A percentile compares a stretch with the other conserved stretches of the same genome.
These are phyloP conservation scores for Nephrotoma flavescens DNA, from an alignment of 2,888 invertebrate species.

Conservation along the genomic window DNA sequence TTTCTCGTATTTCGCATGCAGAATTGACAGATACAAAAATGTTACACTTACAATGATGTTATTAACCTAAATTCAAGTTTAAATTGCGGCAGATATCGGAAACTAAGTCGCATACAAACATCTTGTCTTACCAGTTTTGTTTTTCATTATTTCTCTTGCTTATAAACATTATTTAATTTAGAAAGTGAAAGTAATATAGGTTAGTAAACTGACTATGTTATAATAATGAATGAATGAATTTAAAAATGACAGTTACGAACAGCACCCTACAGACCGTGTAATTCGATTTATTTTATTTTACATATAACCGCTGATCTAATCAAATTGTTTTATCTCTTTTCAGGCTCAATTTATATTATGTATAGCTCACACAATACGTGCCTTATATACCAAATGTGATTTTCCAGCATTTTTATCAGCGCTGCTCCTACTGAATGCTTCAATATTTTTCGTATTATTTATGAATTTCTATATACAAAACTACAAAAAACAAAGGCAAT, in stretches of 20 bases:
- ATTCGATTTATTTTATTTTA: too few relatives aligned
- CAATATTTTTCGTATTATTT: slow-evolving; percentile 82
- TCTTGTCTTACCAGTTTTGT: not conserved
- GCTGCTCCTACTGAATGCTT: slow-evolving; percentile 60
- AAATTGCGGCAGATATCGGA: not conserved
- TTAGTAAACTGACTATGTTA: not conserved
- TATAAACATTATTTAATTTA: not conserved
- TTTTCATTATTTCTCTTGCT: not conserved
- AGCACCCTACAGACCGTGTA: too few relatives aligned
- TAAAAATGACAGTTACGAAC: too few relatives aligned
- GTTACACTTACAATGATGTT: not conserved
- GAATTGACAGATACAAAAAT: not conserved
- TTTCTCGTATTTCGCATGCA: too few relatives aligned
- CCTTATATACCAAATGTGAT: slow-evolving; percentile 28
- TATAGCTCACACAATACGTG: slow-evolving; percentile 28
- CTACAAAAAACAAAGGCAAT: slow-evolving; percentile 39
- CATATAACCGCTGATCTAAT: not conserved
- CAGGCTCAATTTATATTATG: slow-evolving; percentile 34
- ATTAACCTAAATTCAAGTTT: not conserved
- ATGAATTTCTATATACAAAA: slow-evolving; percentile 81
- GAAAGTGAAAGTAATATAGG: not conserved
- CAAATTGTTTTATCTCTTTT: slow-evolving; percentile 11
- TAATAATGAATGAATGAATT: not conserved
- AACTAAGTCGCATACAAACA: not conserved
- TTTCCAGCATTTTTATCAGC: slow-evolving; percentile 48